A percentile compares a stretch with the other conserved stretches of the same genome.
Evolutionary conservation across 2,888 invertebrate species (phyloP).

Genomic region (Amphipyra tragopoginis): DNA sequence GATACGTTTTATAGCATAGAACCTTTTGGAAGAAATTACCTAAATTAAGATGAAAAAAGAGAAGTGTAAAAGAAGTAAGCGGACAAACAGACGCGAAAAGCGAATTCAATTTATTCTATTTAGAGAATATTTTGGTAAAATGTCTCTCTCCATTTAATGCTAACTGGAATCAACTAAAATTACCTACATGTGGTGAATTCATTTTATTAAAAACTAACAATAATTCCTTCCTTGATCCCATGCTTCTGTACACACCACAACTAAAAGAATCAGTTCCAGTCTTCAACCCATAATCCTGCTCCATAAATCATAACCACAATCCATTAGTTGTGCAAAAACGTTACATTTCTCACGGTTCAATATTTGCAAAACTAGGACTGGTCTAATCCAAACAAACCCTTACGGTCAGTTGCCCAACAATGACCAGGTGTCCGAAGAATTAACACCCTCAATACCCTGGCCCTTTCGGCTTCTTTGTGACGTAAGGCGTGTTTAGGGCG

Average conservation of each 20-base stretch:
- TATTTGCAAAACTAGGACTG: slow-evolving; percentile 77
- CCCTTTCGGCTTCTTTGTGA: slow-evolving; percentile 78
- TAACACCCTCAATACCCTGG: slow-evolving; percentile 82
- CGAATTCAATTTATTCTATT: background rate
- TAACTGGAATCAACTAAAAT: background rate
- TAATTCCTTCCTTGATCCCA: too few species aligned
- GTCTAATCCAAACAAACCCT: slow-evolving; percentile 81
- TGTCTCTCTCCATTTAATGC: too few species aligned
- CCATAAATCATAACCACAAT: slow-evolving; percentile 53
- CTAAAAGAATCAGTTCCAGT: slow-evolving; percentile 41
- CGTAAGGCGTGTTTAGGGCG: slow-evolving; percentile 81
- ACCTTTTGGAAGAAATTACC: too few species aligned
- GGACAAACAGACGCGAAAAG: too few species aligned
- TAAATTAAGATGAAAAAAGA: too few species aligned
- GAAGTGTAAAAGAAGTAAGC: too few species aligned
- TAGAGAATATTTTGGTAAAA: background rate
- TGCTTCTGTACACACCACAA: slow-evolving; percentile 13
- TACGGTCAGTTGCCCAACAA: slow-evolving; percentile 87
- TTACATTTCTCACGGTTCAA: slow-evolving; percentile 82
- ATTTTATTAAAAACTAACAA: too few species aligned
- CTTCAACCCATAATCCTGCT: slow-evolving; percentile 27
- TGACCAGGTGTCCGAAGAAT: slow-evolving; percentile 79
- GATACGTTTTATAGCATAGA: too few species aligned
- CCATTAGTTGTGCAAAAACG: slow-evolving; percentile 61
- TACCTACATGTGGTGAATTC: too few species aligned